Base-by-base conservation (phyloP, 64 coral and sea anemone species). In the Dendrophyllia cribrosa region DNA sequence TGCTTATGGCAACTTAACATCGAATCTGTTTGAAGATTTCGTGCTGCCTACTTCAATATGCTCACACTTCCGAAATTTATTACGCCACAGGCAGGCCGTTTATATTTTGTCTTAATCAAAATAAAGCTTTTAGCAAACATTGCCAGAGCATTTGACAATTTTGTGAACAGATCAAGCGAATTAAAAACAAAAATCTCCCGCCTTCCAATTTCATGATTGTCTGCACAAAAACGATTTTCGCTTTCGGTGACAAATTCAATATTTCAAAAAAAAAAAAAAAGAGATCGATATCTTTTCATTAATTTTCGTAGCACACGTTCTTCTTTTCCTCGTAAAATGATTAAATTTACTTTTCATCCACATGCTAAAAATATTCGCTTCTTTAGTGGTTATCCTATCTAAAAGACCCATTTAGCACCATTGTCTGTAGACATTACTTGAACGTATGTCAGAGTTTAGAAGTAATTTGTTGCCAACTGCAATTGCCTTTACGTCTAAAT, bases 61-160 rank as follows among this genome's bases (percentile, higher is more conserved):
- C 12, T 9, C 9, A 50, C 20, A 16, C 50, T 23, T 22, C 72
- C 44, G 34, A 82, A 19, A 82, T 82, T 17, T 47, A 64, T 65
- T 19, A 55, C 56, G 43, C 17, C 7, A 4, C 7, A 16, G 2
- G 21, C 13, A 23, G 16, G 59, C 52, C 6, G 19, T 67, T 51
- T 19, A 67, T 47, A 67, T 68, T 75, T 75, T 84, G 44, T 66
- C 51, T n/a, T n/a, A 20, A 84, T 51, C 16, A 22, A 84, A 84
- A 68, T 22, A 49, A 47, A 68, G 46, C 16, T 82, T 65, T 84
- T 1, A 22, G 48, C n/a, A 77, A 77, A 77, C 49, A 77, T 56
- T 56, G 53, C 12, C 53, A 56, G 53, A 56, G 11, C 48, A 55
- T 2, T 55, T 24, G n/a, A 3, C 22, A 77, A 53, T 56, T 53